Base-by-base conservation (phyloP, 1,140 invertebrate species). In the Hydropsyche tenuis region DNA sequence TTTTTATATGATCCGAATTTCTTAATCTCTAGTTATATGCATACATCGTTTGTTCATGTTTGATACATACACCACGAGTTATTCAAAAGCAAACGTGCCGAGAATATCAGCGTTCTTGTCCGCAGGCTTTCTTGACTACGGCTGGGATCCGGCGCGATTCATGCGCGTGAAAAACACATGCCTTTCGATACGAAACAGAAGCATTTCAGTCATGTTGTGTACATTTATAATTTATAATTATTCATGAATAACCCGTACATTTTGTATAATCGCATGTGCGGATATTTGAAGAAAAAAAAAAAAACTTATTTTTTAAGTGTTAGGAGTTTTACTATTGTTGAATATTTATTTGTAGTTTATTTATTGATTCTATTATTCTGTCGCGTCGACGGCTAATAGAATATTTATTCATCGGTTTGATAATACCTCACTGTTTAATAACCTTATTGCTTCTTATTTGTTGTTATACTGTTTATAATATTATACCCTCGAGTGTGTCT, bases 271-370 rank as follows among this genome's bases (percentile, higher is more conserved):
- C 23, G 18, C 14, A 48, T 37, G 25, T 70, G 45, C 45, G 63
- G 69, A 74, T 75, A 70, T 48, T 37, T 9, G 30, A 37, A 4
- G 30, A 37, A 37, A 37, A 4, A 3, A 4, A 37, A 37, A 37
- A 37, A 12, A 72, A 48, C 45, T 70, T 64, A 77, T 71, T 4
- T 37, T 73, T 70, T 73, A 74, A 77, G 76, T 64, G 48, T 77
- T 75, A 77, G 73, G 72, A 74, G 56, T 77, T 77, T 77, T 73
- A 75, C 66, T 77, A 69, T 65, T 75, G 76, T 77, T 77, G 73
- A 75, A 66, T 75, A 75, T 77, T 77, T 75, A 63, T 77, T 77
- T 77, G 76, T 77, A 77, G 76, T 75, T 73, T 77, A 77, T 77
- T 75, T 77, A 75, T 75, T 75, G 45, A 63, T 77, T 77, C 73